Conservation (phyloP, 1,140 invertebrate species). For the Ephestia elutella region DNA sequence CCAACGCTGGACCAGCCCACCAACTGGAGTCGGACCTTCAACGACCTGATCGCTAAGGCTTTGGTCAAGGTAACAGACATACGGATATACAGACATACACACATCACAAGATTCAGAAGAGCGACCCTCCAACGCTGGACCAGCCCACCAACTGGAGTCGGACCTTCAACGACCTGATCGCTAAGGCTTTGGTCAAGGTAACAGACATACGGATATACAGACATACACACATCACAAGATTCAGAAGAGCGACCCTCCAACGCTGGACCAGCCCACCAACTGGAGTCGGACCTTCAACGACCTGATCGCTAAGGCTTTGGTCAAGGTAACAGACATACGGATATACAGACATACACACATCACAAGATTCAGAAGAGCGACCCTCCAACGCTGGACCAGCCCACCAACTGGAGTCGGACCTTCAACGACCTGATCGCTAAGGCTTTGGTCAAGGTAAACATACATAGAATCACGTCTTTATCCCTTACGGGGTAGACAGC, state of each 20-base stretch:
- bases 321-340: slow-evolving; percentile 77
- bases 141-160: slow-evolving; percentile 90
- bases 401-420: slow-evolving; percentile 88
- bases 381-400: slow-evolving; percentile 93
- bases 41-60: slow-evolving; percentile 93
- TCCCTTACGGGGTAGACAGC: too few species aligned
- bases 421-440: slow-evolving; percentile 96
- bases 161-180: slow-evolving; percentile 96
- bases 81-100: background rate
- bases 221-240: slow-evolving; percentile 77
- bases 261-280: slow-evolving; percentile 89
- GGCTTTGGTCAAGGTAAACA: slow-evolving; percentile 87
- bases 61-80: slow-evolving; percentile 82
- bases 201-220: background rate
- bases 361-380: slow-evolving; percentile 96
- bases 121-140: slow-evolving; percentile 95
- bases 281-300: slow-evolving; percentile 95
- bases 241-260: slow-evolving; percentile 97
- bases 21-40: slow-evolving; percentile 92
- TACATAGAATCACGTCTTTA: too few species aligned
- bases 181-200: slow-evolving; percentile 91
- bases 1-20: slow-evolving; percentile 92
- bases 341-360: background rate
- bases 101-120: slow-evolving; percentile 91
- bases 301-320: slow-evolving; percentile 92